Evolutionary conservation across 2,797 vertebrate species (phyloP).

Genomic region (Salmo trutta): DNA sequence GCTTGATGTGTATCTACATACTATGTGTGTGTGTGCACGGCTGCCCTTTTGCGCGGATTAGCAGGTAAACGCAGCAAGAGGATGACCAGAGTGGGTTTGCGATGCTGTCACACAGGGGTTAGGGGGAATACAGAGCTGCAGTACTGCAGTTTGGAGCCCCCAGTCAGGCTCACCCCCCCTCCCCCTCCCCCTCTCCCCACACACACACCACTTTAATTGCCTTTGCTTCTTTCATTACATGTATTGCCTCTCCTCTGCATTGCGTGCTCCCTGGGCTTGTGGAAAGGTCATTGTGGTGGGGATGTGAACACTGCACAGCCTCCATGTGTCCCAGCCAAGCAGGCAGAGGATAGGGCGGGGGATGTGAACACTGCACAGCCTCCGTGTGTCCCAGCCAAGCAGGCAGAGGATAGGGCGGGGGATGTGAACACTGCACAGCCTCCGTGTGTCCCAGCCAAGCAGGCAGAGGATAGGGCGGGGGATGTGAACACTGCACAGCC

Average conservation of each 20-base stretch:
- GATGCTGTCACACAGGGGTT: constrained; percentile 79
- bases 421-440: constrained; percentile 31
- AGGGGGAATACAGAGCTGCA: constrained; percentile 74
- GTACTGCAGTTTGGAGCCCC: constrained; percentile 72
- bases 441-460: constrained; percentile 52
- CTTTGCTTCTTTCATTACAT: constrained; percentile 83
- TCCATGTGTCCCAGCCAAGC: constrained; percentile 52
- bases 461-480: constrained; percentile 49
- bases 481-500: not conserved
- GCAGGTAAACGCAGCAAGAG: constrained; percentile 63
- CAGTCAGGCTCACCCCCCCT: constrained; percentile 60
- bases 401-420: not conserved
- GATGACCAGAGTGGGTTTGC: constrained; percentile 71
- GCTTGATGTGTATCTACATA: not conserved
- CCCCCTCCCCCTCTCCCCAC: constrained; percentile 1
- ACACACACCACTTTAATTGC: constrained; percentile 77
- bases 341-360: constrained; percentile 49
- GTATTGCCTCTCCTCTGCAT: constrained; percentile 82
- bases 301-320: constrained; percentile 44
- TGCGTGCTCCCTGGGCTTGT: constrained; percentile 71
- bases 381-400: too few species aligned
- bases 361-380: not conserved
- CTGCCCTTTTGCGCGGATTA: constrained; percentile 55
- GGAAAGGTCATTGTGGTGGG: constrained; percentile 79
- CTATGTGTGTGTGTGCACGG: not conserved